Conservation (phyloP, 1,140 invertebrate species). For the Bradynema listronoti region DNA sequence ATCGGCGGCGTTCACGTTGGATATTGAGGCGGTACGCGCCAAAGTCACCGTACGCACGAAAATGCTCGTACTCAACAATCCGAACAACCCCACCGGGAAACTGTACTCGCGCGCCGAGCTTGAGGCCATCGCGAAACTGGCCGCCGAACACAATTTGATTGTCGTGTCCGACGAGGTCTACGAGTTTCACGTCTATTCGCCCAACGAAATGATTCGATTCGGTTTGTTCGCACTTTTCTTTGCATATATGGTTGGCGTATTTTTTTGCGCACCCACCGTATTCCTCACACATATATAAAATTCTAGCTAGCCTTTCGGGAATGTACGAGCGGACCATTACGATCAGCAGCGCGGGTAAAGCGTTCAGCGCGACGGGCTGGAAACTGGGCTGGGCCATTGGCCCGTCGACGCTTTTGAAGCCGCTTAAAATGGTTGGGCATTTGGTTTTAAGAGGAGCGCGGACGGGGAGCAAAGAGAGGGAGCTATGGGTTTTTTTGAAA, state of each 20-base stretch:
- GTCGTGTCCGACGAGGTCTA: conserved; percentile 95
- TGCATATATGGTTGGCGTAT: neutral
- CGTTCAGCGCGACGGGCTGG: conserved; percentile 94
- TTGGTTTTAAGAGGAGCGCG: too few relatives aligned
- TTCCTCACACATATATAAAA: neutral
- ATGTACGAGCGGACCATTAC: conserved; percentile 98
- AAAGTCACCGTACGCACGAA: conserved; percentile 87
- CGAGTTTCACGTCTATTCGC: conserved; percentile 87
- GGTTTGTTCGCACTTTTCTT: conserved; percentile 62
- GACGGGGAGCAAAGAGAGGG: too few relatives aligned
- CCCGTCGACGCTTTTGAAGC: conserved; percentile 70
- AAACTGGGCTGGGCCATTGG: conserved; percentile 82
- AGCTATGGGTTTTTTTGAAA: too few relatives aligned
- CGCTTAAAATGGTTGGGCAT: too few relatives aligned
- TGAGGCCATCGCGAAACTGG: conserved; percentile 74
- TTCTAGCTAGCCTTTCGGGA: conserved; percentile 75
- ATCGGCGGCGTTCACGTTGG: conserved; percentile 81
- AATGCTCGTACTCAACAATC: conserved; percentile 84
- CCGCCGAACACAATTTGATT: conserved; percentile 82
- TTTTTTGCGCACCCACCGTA: neutral
- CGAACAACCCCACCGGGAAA: conserved; percentile 58
- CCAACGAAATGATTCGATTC: conserved; percentile 78
- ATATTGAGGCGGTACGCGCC: conserved; percentile 71
- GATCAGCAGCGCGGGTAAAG: conserved; percentile 79
- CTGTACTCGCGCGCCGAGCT: conserved; percentile 63